phyloP scores from a whole-genome alignment of 2,113 vertebrate species.

The Promerops cafer region DNA sequence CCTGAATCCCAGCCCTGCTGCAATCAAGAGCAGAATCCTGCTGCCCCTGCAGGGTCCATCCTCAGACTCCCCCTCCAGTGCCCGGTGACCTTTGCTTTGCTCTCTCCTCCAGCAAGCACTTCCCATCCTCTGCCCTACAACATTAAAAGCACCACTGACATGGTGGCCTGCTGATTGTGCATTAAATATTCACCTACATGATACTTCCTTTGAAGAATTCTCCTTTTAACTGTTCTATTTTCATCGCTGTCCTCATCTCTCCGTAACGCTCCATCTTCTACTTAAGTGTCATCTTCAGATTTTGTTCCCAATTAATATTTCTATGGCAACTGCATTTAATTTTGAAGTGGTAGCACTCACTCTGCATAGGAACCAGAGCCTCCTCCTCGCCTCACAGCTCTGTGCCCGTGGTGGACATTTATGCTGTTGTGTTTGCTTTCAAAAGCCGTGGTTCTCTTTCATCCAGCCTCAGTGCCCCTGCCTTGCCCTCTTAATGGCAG shows the following conservation, averaged over 20 bases:
- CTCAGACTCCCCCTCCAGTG: background rate
- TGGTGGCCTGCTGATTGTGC: background rate
- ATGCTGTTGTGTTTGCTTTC: background rate
- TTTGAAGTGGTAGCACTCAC: background rate
- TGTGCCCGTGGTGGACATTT: background rate
- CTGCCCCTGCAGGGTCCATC: background rate
- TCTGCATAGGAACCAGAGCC: background rate
- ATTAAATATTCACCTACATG: slow-evolving; percentile 39
- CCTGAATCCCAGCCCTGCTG: background rate
- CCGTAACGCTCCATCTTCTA: slow-evolving; percentile 5
- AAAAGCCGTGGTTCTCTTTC: background rate
- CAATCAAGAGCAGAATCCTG: background rate
- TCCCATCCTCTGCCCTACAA: background rate
- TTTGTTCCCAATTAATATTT: slow-evolving; percentile 67
- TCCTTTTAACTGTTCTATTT: slow-evolving; percentile 56
- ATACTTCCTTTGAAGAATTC: slow-evolving; percentile 44
- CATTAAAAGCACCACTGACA: background rate
- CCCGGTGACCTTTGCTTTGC: background rate
- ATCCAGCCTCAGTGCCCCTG: background rate
- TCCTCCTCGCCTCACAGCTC: background rate
- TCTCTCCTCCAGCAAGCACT: background rate
- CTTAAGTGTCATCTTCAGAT: slow-evolving; percentile 55
- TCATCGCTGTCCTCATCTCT: slow-evolving; percentile 43
- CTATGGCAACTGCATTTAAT: slow-evolving; percentile 64
- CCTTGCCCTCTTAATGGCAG: background rate